phyloP scores from a whole-genome alignment of 2,888 invertebrate species.

The Pseudoips prasinana region DNA sequence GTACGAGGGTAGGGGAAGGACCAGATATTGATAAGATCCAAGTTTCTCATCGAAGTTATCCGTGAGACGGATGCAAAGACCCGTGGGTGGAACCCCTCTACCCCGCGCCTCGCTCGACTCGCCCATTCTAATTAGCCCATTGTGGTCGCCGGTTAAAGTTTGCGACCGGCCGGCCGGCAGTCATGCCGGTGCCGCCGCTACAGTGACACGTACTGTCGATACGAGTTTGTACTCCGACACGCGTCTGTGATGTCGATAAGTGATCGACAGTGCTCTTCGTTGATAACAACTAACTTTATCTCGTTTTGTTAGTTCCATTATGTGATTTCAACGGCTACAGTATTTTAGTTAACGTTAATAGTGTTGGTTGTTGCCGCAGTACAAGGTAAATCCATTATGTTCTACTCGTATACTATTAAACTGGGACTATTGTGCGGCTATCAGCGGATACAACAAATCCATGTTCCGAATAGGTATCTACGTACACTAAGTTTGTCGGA shows the following conservation, averaged over 20 bases:
- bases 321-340: slow-evolving; percentile 50
- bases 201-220: slow-evolving; percentile 50
- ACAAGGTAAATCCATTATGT: slow-evolving; percentile 76
- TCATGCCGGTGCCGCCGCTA: slow-evolving; percentile 63
- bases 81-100: slow-evolving; percentile 70
- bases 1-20: slow-evolving; percentile 32
- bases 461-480: slow-evolving; percentile 38
- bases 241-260: slow-evolving; percentile 73
- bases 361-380: slow-evolving; percentile 56
- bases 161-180: slow-evolving; percentile 71
- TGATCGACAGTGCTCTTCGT: slow-evolving; percentile 63
- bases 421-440: slow-evolving; percentile 58
- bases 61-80: slow-evolving; percentile 76
- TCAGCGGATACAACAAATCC: slow-evolving; percentile 49
- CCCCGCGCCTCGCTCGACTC: slow-evolving; percentile 60
- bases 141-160: slow-evolving; percentile 73
- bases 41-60: slow-evolving; percentile 59
- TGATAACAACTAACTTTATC: slow-evolving; percentile 58
- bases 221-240: slow-evolving; percentile 39
- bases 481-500: slow-evolving; percentile 28
- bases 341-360: slow-evolving; percentile 43
- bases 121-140: slow-evolving; percentile 80
- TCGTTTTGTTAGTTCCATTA: slow-evolving; percentile 46
- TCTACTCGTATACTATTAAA: slow-evolving; percentile 64
- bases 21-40: slow-evolving; percentile 53